Evolutionary conservation across 2,888 invertebrate genomes (phyloP), one percentile per base, ranked within the genome.

Genomic region (Lasioglossum leucozonium): DNA sequence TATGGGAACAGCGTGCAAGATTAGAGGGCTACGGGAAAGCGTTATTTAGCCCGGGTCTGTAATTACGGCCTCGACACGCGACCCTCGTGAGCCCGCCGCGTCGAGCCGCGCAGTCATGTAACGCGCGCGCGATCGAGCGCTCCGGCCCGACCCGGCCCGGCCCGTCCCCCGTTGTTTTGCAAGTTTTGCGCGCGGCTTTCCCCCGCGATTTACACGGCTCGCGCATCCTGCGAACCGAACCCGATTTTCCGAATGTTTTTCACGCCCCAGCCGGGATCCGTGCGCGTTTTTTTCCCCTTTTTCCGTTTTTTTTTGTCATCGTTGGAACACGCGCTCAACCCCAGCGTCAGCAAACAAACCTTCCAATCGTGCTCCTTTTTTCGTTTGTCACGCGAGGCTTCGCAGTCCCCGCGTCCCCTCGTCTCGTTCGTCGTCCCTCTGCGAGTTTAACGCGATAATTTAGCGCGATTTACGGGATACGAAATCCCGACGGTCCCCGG

Each of bases 21-120:
- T 85, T 85, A 85, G 77, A 84, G 67, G 84, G 71, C 44, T 11
- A 71, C 44, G 71, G 77, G 84, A 58, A 84, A 83, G 77, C 84
- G 85, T 84, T 85, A 85, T 85, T 85, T 75, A 84, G 75, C 80
- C n/a, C n/a, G 5, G 71, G 37, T 40, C 84, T 84, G 84, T 85
- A 85, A 85, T 85, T 85, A 85, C 84, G 40, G 67, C 47, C 73
- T 74, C 77, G 77, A 77, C 84, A 77, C 73, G 77, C 83, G 84
- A 83, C 83, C 47, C 84, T 77, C 58, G 44, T 77, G 78, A 62
- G 71, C 69, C 44, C 47, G 30, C 22, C 22, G 51, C 42, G 42
- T n/a, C n/a, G n/a, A n/a, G n/a, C 22, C 2, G 22, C 44, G 44
- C 44, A 16, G 44, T 72, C 79, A 51, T 40, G 71, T 30, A 26